Conservation (phyloP, 2,888 invertebrate species). For the Megaustenia siamemsis region DNA sequence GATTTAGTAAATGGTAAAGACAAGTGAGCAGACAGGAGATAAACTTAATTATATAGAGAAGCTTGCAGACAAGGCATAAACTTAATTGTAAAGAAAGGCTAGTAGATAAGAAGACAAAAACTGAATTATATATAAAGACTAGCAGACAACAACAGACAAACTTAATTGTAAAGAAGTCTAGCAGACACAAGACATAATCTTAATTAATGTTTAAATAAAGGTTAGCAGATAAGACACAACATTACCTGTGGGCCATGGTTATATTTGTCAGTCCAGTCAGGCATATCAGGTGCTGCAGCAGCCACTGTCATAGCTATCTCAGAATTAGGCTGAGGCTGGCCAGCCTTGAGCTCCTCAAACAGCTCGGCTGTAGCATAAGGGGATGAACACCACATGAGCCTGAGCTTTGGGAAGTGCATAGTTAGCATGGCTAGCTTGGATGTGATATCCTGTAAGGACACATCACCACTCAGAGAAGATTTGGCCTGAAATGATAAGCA, state of each 20-base stretch:
- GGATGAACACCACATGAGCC: slow-evolving; percentile 97
- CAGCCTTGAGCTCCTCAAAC: slow-evolving; percentile 95
- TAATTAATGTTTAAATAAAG: no score
- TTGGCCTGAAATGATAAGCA: slow-evolving; percentile 83
- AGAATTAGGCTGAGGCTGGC: slow-evolving; percentile 89
- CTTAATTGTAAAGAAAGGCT: no score
- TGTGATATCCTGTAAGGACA: slow-evolving; percentile 89
- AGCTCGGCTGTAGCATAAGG: slow-evolving; percentile 97
- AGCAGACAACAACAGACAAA: no score
- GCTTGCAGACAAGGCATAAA: no score
- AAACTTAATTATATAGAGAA: no score
- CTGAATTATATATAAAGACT: no score
- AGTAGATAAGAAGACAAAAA: no score
- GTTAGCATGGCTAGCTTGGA: slow-evolving; percentile 95
- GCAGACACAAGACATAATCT: no score
- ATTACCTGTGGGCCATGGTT: slow-evolving; percentile 85
- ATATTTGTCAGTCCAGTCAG: slow-evolving; percentile 83
- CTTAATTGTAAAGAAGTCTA: no score
- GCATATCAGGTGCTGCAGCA: slow-evolving; percentile 68
- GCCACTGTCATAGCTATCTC: slow-evolving; percentile 87
- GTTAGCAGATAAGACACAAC: not conserved
- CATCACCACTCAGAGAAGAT: slow-evolving; percentile 87
- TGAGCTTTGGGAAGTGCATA: slow-evolving; percentile 94
- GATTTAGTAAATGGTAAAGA: no score
- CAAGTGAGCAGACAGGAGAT: no score